Base-by-base conservation (phyloP, 2,888 invertebrate species). In the Athalia circularis region DNA sequence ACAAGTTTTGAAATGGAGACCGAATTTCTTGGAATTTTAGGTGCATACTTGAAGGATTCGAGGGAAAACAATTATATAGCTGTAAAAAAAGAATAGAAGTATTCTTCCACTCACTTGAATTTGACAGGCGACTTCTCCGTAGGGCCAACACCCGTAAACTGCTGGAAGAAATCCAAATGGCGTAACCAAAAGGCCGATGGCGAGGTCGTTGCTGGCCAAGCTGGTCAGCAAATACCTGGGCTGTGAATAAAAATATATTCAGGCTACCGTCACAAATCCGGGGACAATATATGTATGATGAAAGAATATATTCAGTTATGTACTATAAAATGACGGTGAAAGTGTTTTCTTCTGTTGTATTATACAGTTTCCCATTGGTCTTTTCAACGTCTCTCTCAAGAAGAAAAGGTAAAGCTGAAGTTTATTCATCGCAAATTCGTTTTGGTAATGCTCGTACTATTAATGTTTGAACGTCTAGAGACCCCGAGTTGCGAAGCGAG, bases 71-170 rank as follows among this genome's bases (percentile, higher is more conserved):
- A 29, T 29, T 29, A 29, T 29, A 29, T 29, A 29, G 29, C 29
- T 29, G 29, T 29, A 68, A 48, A 68, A 13, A 11, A 7, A 80
- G n/a, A 83, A n/a, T n/a, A 7, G 45, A 3, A 43, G 7, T 62
- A 4, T 6, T n/a, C 29, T 52, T 52, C 6, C 59, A 72, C 88
- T 92, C 91, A 96, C 96, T 95, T 97, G 97, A 89, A 97, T 96
- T 91, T 96, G 96, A 91, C 97, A 97, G 90, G 96, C 95, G 87
- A 96, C 94, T 91, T 96, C 96, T 77, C 96, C 96, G 91, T 96
- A 97, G 54, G 97, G 97, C 96, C 97, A 97, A 90, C 97, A 97
- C 90, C 95, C 95, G 88, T 96, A 94, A 82, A 97, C 92, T 59
- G 96, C 95, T 45, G 97, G 96, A 84, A 96, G 92, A 81, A 97